Base-by-base conservation (phyloP, 2,888 invertebrate species). In the Dendrolimus pini region DNA sequence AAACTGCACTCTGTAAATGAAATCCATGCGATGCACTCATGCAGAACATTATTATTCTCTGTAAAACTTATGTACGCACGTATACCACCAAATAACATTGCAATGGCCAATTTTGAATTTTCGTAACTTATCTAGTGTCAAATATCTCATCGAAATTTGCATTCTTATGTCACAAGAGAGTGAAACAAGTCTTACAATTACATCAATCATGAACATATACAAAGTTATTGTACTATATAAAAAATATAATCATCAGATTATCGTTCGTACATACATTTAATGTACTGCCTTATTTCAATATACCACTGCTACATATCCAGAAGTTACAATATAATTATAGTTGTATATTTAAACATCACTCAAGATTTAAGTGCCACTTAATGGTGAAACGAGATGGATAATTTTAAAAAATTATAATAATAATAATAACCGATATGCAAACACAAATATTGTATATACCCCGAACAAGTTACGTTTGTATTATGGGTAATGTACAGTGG, bases 1-100 rank as follows among this genome's bases (percentile, higher is more conserved):
- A 85, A 80, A 83, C 79, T 79, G 77, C 80, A 84, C 80, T 81
- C 80, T 30, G 71, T 63, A 72, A 75, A 74, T 76, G 69, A 72
- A 81, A 75, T 80, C 71, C 88, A 89, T 88, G 89, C 89, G 77
- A 79, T 77, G 77, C 81, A 80, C 72, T 75, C 83, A 83, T 81
- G 82, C 87, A 76, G 69, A 61, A 74, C 70, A 71, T 75, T 74
- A 76, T 76, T 72, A 74, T 67, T 66, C 66, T 64, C 67, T 69
- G 61, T 69, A 75, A 78, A 72, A 75, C 72, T 76, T 79, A 83
- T 81, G 80, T 79, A 83, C 78, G 80, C 80, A 82, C 82, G 82
- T 75, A 81, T 47, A 47, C 47, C 47, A 12, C 12, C 2, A 9
- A 10, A 10, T 47, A 12, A 47, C 47, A 47, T 47, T 47, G 12